A percentile compares a stretch with the other conserved stretches of the same genome.
Evolutionary conservation across 92 coral and sea anemone genomes (phyloP).

Genomic region (Meandrina meandrites): DNA sequence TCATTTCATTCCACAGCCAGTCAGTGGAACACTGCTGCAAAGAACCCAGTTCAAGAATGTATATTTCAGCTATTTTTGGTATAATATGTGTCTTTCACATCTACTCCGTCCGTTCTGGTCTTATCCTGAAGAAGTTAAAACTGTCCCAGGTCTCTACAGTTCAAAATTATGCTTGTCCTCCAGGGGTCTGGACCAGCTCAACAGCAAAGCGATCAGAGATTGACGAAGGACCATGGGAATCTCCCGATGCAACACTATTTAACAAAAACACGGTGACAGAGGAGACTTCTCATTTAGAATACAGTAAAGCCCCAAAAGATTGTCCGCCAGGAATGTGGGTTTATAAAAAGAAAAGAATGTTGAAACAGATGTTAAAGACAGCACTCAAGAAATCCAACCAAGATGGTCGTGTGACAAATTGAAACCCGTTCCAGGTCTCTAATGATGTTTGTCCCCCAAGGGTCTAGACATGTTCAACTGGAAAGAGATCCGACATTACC

Average conservation of each 20-base stretch:
- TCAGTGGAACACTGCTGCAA: background rate
- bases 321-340: background rate
- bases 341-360: background rate
- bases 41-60: background rate
- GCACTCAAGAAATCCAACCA: background rate
- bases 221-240: background rate
- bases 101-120: background rate
- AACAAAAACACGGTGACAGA: background rate
- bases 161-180: no score
- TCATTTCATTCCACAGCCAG: background rate
- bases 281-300: background rate
- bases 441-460: constrained; percentile 2
- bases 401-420: background rate
- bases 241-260: no score
- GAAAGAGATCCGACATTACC: background rate
- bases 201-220: background rate
- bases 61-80: background rate
- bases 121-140: background rate
- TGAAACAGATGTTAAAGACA: background rate
- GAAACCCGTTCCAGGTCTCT: background rate
- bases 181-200: constrained; percentile 7
- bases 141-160: background rate
- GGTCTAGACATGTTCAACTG: constrained; percentile 22
- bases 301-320: background rate
- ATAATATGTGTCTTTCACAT: background rate